These are phyloP conservation scores for Pangasius mekongensis DNA, from an alignment of 2,797 vertebrate genomes.

Conservation along the genomic window DNA sequence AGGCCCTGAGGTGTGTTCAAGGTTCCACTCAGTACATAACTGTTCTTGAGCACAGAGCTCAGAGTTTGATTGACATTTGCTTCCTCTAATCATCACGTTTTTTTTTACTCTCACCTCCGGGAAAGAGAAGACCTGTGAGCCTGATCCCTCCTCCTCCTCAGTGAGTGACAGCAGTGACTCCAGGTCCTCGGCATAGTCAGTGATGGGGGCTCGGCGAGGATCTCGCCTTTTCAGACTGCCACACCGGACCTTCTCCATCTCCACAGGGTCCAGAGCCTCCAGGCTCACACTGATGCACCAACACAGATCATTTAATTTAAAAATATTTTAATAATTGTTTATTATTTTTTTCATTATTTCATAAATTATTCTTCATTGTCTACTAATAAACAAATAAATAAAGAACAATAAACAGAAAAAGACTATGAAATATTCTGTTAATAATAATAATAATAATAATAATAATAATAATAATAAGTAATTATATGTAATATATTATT, in stretches of 20 bases:
- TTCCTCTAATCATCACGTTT: background rate
- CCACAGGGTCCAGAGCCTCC: slow-evolving; percentile 57
- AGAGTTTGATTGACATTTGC: slow-evolving; percentile 2
- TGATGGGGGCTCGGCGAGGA: slow-evolving; percentile 66
- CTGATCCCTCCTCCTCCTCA: slow-evolving; percentile 62
- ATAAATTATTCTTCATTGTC: background rate
- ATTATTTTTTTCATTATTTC: background rate
- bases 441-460: background rate
- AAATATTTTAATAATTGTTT: background rate
- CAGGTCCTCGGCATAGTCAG: slow-evolving; percentile 71
- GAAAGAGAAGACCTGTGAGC: slow-evolving; percentile 42
- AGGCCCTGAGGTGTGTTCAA: background rate
- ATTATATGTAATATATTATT: background rate
- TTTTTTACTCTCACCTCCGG: slow-evolving; percentile 44
- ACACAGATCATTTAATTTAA: background rate
- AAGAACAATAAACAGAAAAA: background rate
- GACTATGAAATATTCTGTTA: background rate
- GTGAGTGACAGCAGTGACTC: slow-evolving; percentile 70
- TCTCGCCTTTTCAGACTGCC: slow-evolving; percentile 56
- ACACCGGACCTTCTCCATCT: slow-evolving; percentile 53
- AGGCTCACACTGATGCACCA: slow-evolving; percentile 63
- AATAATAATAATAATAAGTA: background rate
- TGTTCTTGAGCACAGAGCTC: background rate
- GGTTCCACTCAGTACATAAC: background rate
- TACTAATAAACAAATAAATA: background rate